Evolutionary conservation across 2,113 vertebrate species (phyloP), one percentile per base, ranked within the genome.

Genomic region (Phrynosoma platyrhinos): DNA sequence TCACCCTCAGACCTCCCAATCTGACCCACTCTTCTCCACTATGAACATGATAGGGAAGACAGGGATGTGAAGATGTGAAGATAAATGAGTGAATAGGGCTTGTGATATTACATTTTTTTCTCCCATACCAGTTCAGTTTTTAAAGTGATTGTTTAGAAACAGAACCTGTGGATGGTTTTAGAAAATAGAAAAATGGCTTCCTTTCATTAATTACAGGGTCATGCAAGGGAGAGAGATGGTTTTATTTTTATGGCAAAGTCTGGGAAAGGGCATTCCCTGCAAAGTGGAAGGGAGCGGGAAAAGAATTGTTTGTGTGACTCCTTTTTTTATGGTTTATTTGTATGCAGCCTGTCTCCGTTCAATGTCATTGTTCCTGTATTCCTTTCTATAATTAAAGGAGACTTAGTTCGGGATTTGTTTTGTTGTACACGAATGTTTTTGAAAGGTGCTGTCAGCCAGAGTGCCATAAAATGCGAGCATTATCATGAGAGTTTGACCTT

Each of bases 401-500:
- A 4, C 47, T 42, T 55, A 20, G 30, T 10, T 78, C 20, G 5
- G 30, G 53, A 32, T 74, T 52, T 72, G 76, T 36, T 79, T 79
- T 40, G 25, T 55, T 69, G 47, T 69, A 68, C 75, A 66, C 30
- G 25, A 40, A 71, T 88, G 75, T 85, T 85, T 75, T 86, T 82
- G 42, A 86, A 32, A 75, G 9, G 72, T 53, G 6, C 23, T 64
- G 40, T 85, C 30, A 64, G 55, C n/a, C 10, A 36, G 69, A 85
- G 55, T 66, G 69, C 79, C 79, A 75, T 85, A 85, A 85, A 81
- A 68, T 75, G 79, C 74, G 69, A 75, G 69, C 53, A 30, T 85
- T 75, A 53, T 81, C 42, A 52, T 75, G 66, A 23, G 88, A 77
- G 77, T 83, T 83, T 83, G 87, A 88, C 87, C 80, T 83, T 68